Evolutionary conservation across 2,888 invertebrate genomes (phyloP), one percentile per base, ranked within the genome.

Genomic region (Ischnura elegans): DNA sequence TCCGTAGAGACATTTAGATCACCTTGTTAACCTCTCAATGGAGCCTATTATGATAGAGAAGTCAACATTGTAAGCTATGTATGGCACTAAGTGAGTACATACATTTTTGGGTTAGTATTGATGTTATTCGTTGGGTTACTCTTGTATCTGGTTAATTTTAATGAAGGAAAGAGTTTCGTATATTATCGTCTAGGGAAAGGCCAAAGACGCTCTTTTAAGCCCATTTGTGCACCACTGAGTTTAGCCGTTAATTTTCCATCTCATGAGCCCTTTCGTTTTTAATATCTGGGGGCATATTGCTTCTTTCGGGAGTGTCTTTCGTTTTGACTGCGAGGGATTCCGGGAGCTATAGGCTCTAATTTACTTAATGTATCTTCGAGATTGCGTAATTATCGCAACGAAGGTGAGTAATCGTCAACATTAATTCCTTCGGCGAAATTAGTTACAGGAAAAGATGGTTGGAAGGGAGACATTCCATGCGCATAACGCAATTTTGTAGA

Each of bases 351-450:
- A 36, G 36, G 36, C 76, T 36, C 76, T 76, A 76, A 90, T 90
- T 90, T 90, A 55, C 42, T 5, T 42, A 42, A 55, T 25, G 42
- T 55, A 42, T 87, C 87, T 42, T 66, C 90, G 66, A 61, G 61
- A 90, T 90, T 90, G 61, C 36, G 90, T 90, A 61, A 90, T 90
- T n/a, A 61, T 90, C 61, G n/a, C 61, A 42, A 76, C 36, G 43
- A 61, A 36, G 42, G 55, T 19, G 87, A 42, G 47, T 42, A 42
- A 90, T 90, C 61, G 45, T 66, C 43, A 10, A 66, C 43, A 90
- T 90, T 90, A 66, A 90, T 90, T 90, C 61, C n/a, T 43, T 43
- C n/a, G 90, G 25, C n/a, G 43, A 46, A 86, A 86, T 25, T 43
- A 25, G 76, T 16, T 29, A 76, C 36, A 76, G 76, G 36, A 45